Evolutionary conservation across 1,140 invertebrate genomes (phyloP), one percentile per base, ranked within the genome.

Genomic region (Thaumatotibia leucotreta): DNA sequence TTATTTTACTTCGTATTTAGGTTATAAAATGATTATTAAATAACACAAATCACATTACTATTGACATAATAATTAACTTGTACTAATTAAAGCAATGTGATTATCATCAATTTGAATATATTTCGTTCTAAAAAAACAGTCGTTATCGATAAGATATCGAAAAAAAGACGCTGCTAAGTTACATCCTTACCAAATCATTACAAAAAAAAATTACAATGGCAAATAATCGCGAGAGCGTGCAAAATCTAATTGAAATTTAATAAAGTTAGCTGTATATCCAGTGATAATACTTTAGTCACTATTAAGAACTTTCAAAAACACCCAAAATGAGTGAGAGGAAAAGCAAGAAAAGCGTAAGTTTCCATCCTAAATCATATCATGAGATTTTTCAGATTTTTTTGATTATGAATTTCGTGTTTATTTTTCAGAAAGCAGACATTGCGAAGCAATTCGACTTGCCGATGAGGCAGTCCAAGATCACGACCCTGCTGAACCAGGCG

Each of bases 391-490:
- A 1, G 54, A 50, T n/a, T 50, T 23, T 11, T 2, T 63, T 67
- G 22, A 50, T 50, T 69, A 35, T 69, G 2, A 32, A 32, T 65
- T 68, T n/a, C 35, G 61, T 17, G 29, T 66, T 68, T 71, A 0
- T n/a, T n/a, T 83, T 77, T 17, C 81, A 97, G 96, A 95, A 96
- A 93, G 96, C 97, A 80, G 96, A 97, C 89, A 98, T 98, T 84
- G 97, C 96, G 0, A 95, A 95, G 69, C 96, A 97, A 77, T 98
- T 98, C 90, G 94, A 96, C 83, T 88, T 98, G 63, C 97, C 97
- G 0, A 97, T 98, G 79, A 92, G 97, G 49, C 96, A 98, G 83
- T 97, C 97, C 11, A 98, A 98, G 91, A 97, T 98, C 64, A 96
- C 96, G 27, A 96, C 96, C 5, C 92, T 98, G 68, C 89, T 98